A percentile compares a stretch with the other conserved stretches of the same genome.
These are phyloP conservation scores for Porites rus DNA, from an alignment of 92 coral and sea anemone genomes.

Conservation along the genomic window DNA sequence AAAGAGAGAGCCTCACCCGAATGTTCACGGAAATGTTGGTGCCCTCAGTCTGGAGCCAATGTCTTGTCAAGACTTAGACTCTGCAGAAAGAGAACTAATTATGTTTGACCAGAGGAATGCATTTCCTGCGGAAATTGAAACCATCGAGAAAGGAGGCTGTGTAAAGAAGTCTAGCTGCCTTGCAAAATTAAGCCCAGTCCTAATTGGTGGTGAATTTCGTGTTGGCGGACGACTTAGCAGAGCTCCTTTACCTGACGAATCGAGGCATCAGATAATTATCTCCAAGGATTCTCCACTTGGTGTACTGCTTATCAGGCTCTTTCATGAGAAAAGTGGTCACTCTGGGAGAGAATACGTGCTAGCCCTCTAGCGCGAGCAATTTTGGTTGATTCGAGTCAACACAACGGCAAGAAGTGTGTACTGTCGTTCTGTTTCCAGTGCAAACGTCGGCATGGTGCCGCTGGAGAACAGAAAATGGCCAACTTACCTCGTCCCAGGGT, in stretches of 20 bases:
- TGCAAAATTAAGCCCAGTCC: slow-evolving; percentile 13
- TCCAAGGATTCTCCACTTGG: slow-evolving; percentile 38
- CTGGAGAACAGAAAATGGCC: no score
- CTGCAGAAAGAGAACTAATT: slow-evolving; percentile 31
- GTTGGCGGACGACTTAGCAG: slow-evolving; percentile 58
- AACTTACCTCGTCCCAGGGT: no score
- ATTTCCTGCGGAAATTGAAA: not conserved
- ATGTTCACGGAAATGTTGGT: not conserved
- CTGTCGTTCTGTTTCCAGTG: slow-evolving; percentile 31
- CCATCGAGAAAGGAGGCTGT: not conserved
- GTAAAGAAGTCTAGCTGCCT: slow-evolving; percentile 32
- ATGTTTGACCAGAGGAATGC: not conserved
- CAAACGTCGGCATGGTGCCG: slow-evolving; percentile 5
- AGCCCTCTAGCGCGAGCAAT: slow-evolving; percentile 31
- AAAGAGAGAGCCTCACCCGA: no score
- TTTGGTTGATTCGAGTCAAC: slow-evolving; percentile 44
- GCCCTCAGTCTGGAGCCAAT: not conserved
- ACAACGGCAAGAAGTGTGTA: slow-evolving; percentile 26
- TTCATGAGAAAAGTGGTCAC: slow-evolving; percentile 52
- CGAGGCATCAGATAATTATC: slow-evolving; percentile 54
- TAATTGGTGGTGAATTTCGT: slow-evolving; percentile 35
- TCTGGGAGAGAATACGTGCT: slow-evolving; percentile 62
- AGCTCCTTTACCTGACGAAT: slow-evolving; percentile 38
- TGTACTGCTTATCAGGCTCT: slow-evolving; percentile 24
- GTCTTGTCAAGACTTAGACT: slow-evolving; percentile 17